A percentile compares a stretch with the other conserved stretches of the same genome.
phyloP scores from a whole-genome alignment of 92 coral and sea anemone species.

The Porites lobata region DNA sequence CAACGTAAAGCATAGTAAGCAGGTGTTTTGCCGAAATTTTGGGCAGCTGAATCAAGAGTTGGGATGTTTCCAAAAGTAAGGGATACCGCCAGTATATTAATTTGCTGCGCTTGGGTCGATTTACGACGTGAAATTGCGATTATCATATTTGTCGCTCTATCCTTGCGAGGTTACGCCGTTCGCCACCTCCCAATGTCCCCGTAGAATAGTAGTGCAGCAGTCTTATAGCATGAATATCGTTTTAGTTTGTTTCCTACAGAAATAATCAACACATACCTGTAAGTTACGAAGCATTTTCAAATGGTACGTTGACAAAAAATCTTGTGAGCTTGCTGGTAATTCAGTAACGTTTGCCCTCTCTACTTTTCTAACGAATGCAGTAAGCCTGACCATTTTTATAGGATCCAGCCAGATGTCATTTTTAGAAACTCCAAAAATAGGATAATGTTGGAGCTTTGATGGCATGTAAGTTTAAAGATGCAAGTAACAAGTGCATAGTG shows the following conservation, averaged over 20 bases:
- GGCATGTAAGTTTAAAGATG: neutral
- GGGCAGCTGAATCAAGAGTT: too few relatives aligned
- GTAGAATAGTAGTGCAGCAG: too few relatives aligned
- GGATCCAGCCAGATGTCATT: neutral
- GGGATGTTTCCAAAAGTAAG: too few relatives aligned
- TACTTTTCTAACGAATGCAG: neutral
- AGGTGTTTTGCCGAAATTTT: too few relatives aligned
- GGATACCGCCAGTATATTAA: too few relatives aligned
- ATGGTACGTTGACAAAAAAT: neutral
- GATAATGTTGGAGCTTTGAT: neutral
- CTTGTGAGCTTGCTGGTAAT: neutral
- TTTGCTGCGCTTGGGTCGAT: too few relatives aligned
- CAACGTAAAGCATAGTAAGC: too few relatives aligned
- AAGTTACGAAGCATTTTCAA: neutral
- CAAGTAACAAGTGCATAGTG: neutral
- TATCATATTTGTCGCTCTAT: too few relatives aligned
- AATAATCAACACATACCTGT: neutral
- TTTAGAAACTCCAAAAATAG: neutral
- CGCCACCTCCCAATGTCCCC: too few relatives aligned
- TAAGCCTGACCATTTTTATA: neutral
- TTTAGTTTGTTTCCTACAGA: neutral
- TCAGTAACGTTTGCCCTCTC: neutral
- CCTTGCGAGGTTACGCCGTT: too few relatives aligned
- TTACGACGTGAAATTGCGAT: too few relatives aligned
- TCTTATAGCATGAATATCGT: too few relatives aligned